Evolutionary conservation across 1,140 invertebrate genomes (phyloP).

Genomic region (Oryzaephilus surinamensis): DNA sequence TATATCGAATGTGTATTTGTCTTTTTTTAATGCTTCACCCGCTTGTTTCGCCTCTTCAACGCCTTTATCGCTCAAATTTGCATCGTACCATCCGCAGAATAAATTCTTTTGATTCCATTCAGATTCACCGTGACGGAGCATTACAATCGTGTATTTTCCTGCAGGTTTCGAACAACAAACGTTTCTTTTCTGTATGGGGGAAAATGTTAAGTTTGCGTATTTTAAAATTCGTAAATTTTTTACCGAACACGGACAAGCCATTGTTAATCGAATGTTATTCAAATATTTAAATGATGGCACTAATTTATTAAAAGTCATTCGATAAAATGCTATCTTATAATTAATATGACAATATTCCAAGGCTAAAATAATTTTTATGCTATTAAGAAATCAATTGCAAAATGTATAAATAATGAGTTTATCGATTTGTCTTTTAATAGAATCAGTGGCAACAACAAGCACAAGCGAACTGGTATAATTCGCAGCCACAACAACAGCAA

Average conservation of each 20-base stretch:
- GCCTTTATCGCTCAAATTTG: constrained; percentile 45
- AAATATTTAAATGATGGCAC: too few species aligned
- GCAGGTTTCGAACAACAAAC: too few species aligned
- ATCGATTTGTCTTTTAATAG: too few species aligned
- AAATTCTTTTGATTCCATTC: constrained; percentile 61
- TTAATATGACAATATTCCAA: too few species aligned
- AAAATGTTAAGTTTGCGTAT: constrained; percentile 7
- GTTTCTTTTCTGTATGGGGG: not conserved
- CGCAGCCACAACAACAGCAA: constrained; percentile 4
- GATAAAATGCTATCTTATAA: too few species aligned
- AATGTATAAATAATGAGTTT: too few species aligned
- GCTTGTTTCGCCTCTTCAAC: constrained; percentile 54
- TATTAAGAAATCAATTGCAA: too few species aligned
- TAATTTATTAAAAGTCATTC: too few species aligned
- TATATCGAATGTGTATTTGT: constrained; percentile 55
- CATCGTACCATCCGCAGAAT: constrained; percentile 64
- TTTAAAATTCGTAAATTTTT: too few species aligned
- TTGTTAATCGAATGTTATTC: too few species aligned
- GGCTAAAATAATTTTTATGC: too few species aligned
- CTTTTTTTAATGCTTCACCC: constrained; percentile 58
- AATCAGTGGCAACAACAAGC: constrained; percentile 28
- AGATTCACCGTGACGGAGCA: constrained; percentile 64
- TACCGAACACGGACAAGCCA: too few species aligned
- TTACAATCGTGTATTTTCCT: constrained; percentile 20
- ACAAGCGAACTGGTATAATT: constrained; percentile 20